Conservation (phyloP, 2,797 vertebrate species). For the Capromys pilorides region DNA sequence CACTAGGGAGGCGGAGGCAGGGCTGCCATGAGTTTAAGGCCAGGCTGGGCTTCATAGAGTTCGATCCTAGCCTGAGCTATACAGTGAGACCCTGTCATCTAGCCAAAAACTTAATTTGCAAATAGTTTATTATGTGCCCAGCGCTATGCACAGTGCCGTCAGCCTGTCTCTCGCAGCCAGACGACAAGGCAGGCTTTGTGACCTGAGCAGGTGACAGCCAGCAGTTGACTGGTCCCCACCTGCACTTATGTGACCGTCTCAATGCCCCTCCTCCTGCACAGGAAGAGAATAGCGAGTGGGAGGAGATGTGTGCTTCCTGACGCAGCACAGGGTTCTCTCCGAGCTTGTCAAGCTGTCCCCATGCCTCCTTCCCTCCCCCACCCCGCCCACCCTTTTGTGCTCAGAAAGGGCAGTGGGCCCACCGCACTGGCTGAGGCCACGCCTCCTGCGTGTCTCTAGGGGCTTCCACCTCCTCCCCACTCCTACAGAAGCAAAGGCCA, state of each 20-base stretch:
- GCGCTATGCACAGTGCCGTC: accelerated
- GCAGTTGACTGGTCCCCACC: accelerated
- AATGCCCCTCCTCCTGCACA: neutral
- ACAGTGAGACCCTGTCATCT: neutral
- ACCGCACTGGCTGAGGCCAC: accelerated
- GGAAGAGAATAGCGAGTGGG: neutral
- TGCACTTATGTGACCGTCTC: neutral
- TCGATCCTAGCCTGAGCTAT: neutral
- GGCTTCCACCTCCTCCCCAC: neutral
- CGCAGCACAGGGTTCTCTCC: neutral
- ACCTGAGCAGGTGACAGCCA: accelerated
- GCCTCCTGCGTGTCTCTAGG: neutral
- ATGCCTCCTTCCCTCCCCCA: neutral
- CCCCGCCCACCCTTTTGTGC: neutral
- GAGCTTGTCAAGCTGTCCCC: neutral
- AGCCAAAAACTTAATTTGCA: neutral
- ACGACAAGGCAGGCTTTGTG: accelerated
- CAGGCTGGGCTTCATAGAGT: neutral
- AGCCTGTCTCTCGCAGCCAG: neutral
- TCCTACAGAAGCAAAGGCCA: neutral
- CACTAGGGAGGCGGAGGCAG: neutral
- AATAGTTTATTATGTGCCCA: no score
- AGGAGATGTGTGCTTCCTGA: neutral
- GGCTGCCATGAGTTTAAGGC: neutral
- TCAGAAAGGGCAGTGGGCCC: neutral